Evolutionary conservation across 2,797 vertebrate genomes (phyloP).

Genomic region (Takifugu ocellatus): DNA sequence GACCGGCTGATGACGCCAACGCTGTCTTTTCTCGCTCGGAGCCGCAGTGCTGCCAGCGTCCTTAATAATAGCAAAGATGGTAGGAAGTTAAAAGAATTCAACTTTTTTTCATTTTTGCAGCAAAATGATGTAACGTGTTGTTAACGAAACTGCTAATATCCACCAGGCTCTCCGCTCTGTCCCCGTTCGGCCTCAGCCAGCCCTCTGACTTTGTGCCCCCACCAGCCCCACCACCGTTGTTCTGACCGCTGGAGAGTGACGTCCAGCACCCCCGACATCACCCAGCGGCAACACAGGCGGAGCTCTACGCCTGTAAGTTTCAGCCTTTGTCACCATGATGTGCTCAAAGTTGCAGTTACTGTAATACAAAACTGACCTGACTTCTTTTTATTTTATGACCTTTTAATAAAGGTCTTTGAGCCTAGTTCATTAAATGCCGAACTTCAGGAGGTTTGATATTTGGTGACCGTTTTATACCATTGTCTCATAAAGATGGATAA

Average conservation of each 20-base stretch:
- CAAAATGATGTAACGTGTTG: background rate
- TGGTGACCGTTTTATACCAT: too few species aligned
- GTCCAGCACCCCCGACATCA: constrained; percentile 83
- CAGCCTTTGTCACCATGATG: background rate
- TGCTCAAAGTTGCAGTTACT: background rate
- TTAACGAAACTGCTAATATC: background rate
- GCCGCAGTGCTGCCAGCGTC: constrained; percentile 91
- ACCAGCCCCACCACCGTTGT: constrained; percentile 86
- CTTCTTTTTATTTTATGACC: too few species aligned
- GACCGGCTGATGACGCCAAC: constrained; percentile 97
- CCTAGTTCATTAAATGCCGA: too few species aligned
- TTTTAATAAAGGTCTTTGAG: too few species aligned
- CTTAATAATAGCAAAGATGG: constrained; percentile 84
- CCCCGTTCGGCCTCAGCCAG: constrained; percentile 93
- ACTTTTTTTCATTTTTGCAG: too few species aligned
- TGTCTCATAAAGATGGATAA: constrained; percentile 70
- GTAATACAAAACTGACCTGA: too few species aligned
- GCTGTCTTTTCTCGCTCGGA: constrained; percentile 92
- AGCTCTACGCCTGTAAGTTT: constrained; percentile 84
- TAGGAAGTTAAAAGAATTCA: constrained; percentile 73
- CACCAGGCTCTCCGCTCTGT: constrained; percentile 81
- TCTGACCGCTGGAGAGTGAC: constrained; percentile 85
- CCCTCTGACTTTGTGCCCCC: constrained; percentile 84
- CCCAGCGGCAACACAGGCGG: constrained; percentile 73
- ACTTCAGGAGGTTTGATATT: too few species aligned